Evolutionary conservation across 2,888 invertebrate genomes (phyloP), one percentile per base, ranked within the genome.

Genomic region (Dasypogon diadema): DNA sequence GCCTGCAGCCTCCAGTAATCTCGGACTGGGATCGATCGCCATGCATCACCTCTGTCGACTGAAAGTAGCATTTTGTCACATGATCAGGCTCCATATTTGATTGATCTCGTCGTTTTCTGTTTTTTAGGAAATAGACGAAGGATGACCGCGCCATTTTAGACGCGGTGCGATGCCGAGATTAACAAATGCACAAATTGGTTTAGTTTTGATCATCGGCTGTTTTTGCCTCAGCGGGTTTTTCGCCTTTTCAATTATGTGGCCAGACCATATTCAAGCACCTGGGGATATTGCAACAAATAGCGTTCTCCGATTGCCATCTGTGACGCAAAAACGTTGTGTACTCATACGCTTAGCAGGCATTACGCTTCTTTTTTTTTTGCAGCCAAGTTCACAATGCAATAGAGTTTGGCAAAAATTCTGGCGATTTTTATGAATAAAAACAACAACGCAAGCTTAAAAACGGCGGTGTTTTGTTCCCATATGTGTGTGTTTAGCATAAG

Each of bases 21-120:
- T 14, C 16, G 21, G 30, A 51, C 42, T 54, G 18, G 18, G 34
- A 70, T 30, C 26, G 24, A 56, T 51, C 54, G 34, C 21, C 54
- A 30, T 18, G 30, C 70, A 65, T 65, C 65, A 65, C 65, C 65
- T 65, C 24, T 48, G 46, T 26, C 42, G 21, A 22, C 46, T 65
- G 65, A 74, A 73, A 74, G 74, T 74, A 74, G 74, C 58, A 74
- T 74, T 74, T 74, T 74, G 74, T 74, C 74, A 74, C 74, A 74
- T 74, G 74, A 58, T 58, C 74, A 30, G 30, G 24, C 74, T 58
- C 74, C 74, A 58, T 74, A 74, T 74, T 74, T 74, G 74, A 74
- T 74, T 74, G 74, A 74, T 74, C 56, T 58, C n/a, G 58, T 48
- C 48, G 46, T 73, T 37, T 22, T 48, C 60, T 56, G 42, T 22